Base-by-base conservation (phyloP, 2,797 vertebrate species). In the Stomatorhinus walkeri region DNA sequence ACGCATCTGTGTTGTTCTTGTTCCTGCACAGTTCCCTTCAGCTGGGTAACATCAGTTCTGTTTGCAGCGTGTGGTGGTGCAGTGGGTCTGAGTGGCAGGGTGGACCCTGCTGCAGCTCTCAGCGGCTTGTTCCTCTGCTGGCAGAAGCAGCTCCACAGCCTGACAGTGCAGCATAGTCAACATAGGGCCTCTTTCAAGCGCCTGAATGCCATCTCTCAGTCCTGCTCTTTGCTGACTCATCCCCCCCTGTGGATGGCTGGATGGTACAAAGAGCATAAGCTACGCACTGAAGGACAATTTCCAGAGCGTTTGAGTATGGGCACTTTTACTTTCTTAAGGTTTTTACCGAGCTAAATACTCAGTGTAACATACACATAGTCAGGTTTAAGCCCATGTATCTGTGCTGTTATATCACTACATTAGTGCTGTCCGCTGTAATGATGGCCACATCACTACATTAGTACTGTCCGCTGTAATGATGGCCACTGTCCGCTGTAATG, bases 111-210 rank as follows among this genome's bases (percentile, higher is more conserved):
- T 54, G 0, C 61, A 87, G 19, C 61, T 90, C 89, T 90, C 92
- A 16, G 87, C 32, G 12, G 91, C 89, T 3, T 90, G 48, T 9
- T 88, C 89, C 14, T 83, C 89, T 12, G 76, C 88, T 49, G 88
- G 51, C 1, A 89, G 46, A 76, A 91, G 4, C 2, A 95, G 90
- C n/a, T 91, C 87, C 59, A 95, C 91, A 7, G 92, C 94, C 88
- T 95, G 94, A 52, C 91, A 83, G 87, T 94, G 93, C 88, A 94
- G 90, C 32, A 64, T 51, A 40, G 90, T 59, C 43, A 90, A 89
- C 43, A 89, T 12, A 9, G 91, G 89, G 22, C 54, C 8, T 36
- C 40, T 36, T n/a, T 88, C 79, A 87, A 51, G 16, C 1, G 32
- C 4, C 24, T 14, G 51, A 43, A 28, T 28, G 3, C 4, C 48